phyloP scores from a whole-genome alignment of 2,797 vertebrate genomes.

The Naso thynnoides region DNA sequence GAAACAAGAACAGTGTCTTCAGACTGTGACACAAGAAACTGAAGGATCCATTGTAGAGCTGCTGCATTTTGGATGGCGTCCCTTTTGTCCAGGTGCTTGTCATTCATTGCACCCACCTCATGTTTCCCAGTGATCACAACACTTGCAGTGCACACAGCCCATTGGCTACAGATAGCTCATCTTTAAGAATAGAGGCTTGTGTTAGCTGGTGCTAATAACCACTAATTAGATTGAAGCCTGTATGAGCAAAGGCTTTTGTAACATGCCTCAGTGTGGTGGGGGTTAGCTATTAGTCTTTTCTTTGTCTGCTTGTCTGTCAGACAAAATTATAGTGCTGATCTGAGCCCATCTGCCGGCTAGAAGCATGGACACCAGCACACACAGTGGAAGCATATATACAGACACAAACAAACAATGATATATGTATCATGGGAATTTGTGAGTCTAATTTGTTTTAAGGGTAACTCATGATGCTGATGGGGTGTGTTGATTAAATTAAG shows the following conservation, averaged over 20 bases:
- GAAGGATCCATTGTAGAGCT: background rate
- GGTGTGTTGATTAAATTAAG: slow-evolving; percentile 35
- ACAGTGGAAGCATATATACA: slow-evolving; percentile 3
- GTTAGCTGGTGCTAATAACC: slow-evolving; percentile 74
- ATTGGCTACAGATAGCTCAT: slow-evolving; percentile 53
- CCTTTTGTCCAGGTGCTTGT: slow-evolving; percentile 59
- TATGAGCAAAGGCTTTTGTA: slow-evolving; percentile 61
- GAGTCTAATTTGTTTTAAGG: background rate
- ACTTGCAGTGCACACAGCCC: slow-evolving; percentile 33
- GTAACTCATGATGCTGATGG: background rate
- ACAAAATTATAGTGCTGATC: slow-evolving; percentile 75
- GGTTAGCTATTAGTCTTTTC: slow-evolving; percentile 48
- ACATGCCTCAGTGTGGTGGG: slow-evolving; percentile 49
- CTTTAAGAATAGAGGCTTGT: slow-evolving; percentile 43
- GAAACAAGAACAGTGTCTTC: no score
- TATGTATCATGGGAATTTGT: background rate
- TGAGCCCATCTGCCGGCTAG: slow-evolving; percentile 71
- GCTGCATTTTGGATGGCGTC: background rate
- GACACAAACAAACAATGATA: background rate
- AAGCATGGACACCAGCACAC: slow-evolving; percentile 10
- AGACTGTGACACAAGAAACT: no score
- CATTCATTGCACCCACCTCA: slow-evolving; percentile 13
- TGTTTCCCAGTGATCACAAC: slow-evolving; percentile 37
- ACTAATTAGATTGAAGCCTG: slow-evolving; percentile 81
- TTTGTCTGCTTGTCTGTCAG: slow-evolving; percentile 58